These are phyloP conservation scores for Falco peregrinus DNA, from an alignment of 2,797 vertebrate species.

Conservation along the genomic window DNA sequence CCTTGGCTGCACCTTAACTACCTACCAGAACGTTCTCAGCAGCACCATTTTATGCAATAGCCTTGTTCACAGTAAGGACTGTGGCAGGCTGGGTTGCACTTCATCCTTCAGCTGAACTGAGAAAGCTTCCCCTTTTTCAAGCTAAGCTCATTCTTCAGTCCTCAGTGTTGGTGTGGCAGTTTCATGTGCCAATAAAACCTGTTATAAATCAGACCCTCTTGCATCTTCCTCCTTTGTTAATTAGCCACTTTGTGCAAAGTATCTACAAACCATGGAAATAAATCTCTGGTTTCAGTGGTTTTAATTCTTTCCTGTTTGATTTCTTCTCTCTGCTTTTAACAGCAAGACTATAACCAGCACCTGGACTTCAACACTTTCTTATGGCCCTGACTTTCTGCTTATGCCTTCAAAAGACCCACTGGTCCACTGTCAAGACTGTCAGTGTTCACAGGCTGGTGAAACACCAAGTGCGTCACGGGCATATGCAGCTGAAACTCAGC, in stretches of 20 bases:
- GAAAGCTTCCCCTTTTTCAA: background rate
- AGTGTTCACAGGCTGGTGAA: background rate
- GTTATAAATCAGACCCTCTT: background rate
- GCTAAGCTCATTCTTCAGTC: background rate
- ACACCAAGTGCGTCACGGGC: fast-evolving
- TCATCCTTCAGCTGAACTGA: background rate
- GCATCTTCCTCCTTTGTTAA: background rate
- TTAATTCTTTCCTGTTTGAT: background rate
- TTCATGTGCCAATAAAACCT: background rate
- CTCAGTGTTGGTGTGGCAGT: background rate
- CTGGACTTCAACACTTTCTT: background rate
- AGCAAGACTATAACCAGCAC: background rate
- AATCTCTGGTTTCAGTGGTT: background rate
- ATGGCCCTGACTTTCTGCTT: background rate
- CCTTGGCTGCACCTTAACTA: background rate
- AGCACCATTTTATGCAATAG: background rate
- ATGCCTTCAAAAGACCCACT: background rate
- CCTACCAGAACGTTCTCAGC: background rate
- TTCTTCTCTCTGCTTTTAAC: background rate
- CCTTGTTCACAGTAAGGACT: background rate
- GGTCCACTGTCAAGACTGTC: background rate
- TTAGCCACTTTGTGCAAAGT: background rate
- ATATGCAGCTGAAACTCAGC: background rate
- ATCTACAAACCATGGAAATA: background rate
- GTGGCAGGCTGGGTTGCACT: background rate